Conservation (phyloP, 2,888 invertebrate genomes). For the Drosophila ochracea region DNA sequence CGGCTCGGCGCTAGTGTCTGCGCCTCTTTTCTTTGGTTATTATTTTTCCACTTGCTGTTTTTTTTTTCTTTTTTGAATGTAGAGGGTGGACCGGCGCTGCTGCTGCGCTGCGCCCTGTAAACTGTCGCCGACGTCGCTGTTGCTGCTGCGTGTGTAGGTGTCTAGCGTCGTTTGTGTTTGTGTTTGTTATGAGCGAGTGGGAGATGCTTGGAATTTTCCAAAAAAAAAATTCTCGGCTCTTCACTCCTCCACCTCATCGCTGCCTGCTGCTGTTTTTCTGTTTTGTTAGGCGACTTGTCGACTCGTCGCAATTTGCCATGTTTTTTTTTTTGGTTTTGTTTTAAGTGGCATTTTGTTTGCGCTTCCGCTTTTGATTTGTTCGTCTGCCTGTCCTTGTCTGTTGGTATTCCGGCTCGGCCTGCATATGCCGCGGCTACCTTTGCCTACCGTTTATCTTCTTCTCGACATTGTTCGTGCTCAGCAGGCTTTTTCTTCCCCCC, state of each 20-base stretch:
- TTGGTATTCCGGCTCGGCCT: slow-evolving; percentile 7
- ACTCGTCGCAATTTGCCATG: slow-evolving; percentile 37
- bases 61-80: slow-evolving; percentile 25
- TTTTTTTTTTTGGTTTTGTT: slow-evolving; percentile 54
- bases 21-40: slow-evolving; percentile 33
- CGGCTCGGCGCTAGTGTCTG: slow-evolving; percentile 23
- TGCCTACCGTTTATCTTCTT: slow-evolving; percentile 25
- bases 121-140: slow-evolving; percentile 18
- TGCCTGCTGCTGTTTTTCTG: slow-evolving; percentile 5
- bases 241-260: slow-evolving; percentile 13
- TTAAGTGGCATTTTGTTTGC: slow-evolving; percentile 70
- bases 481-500: slow-evolving; percentile 10
- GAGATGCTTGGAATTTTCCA: slow-evolving; percentile 78
- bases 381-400: slow-evolving; percentile 2
- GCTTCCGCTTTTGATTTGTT: slow-evolving; percentile 70
- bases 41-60: slow-evolving; percentile 21
- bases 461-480: background rate
- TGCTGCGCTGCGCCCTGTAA: slow-evolving; percentile 44
- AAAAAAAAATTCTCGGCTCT: slow-evolving; percentile 71
- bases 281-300: slow-evolving; percentile 38
- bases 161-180: slow-evolving; percentile 25
- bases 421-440: slow-evolving; percentile 8
- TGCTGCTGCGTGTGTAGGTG: slow-evolving; percentile 48
- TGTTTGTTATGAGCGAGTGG: slow-evolving; percentile 5
- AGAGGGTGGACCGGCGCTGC: slow-evolving; percentile 43